Conservation (phyloP, 2,797 vertebrate genomes). For the Girardinus metallicus region DNA sequence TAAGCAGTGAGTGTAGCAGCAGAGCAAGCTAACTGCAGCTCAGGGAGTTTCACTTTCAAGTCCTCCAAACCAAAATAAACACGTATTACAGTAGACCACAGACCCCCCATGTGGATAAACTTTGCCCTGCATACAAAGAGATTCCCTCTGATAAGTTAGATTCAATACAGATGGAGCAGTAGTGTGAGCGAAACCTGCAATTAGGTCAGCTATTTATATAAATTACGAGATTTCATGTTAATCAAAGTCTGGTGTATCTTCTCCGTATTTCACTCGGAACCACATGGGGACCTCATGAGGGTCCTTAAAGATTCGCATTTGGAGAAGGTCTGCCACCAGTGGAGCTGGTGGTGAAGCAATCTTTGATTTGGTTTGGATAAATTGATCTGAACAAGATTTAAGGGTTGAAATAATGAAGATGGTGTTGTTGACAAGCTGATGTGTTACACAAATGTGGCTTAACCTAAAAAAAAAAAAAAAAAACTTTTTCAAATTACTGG, state of each 20-base stretch:
- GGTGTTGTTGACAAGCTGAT: neutral
- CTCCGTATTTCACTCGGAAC: slow-evolving; percentile 19
- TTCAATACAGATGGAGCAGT: slow-evolving; percentile 29
- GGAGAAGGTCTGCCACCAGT: slow-evolving; percentile 2
- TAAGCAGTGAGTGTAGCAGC: slow-evolving; percentile 52
- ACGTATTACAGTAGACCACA: slow-evolving; percentile 69
- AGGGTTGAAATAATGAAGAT: neutral
- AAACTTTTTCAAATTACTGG: neutral
- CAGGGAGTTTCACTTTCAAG: slow-evolving; percentile 74
- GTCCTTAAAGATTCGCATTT: slow-evolving; percentile 5
- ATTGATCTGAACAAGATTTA: neutral
- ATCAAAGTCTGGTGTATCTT: slow-evolving; percentile 33
- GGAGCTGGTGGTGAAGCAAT: neutral
- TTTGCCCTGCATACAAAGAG: slow-evolving; percentile 12
- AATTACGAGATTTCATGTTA: slow-evolving; percentile 33
- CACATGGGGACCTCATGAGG: neutral
- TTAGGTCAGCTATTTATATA: slow-evolving; percentile 40
- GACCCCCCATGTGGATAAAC: slow-evolving; percentile 55
- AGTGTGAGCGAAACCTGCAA: slow-evolving; percentile 17
- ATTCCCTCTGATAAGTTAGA: slow-evolving; percentile 38
- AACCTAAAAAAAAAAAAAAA: neutral
- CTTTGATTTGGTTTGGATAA: neutral
- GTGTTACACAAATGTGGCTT: neutral
- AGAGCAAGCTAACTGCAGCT: slow-evolving; percentile 74
- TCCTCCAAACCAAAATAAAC: slow-evolving; percentile 71